Base-by-base conservation (phyloP, 2,113 vertebrate species). In the Oncorhynchus keta region DNA sequence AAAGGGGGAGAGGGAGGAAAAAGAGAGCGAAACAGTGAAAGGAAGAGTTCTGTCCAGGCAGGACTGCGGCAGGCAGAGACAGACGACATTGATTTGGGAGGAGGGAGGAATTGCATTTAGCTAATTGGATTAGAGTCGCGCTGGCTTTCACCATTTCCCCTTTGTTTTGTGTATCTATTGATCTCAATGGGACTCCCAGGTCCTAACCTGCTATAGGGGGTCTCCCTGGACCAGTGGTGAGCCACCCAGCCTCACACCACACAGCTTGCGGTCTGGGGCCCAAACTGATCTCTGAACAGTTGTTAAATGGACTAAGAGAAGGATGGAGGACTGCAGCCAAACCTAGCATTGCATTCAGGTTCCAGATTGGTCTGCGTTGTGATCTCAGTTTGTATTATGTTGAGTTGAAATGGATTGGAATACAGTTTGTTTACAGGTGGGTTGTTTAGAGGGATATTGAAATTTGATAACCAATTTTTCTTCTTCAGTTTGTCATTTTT, bases 81-180 rank as follows among this genome's bases (percentile, higher is more conserved):
- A 89, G 88, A 90, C 81, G 80, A 79, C 89, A 92, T 92, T 92
- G 92, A 92, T 93, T 93, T 92, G 81, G 51, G 51, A 55, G 39
- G 39, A 80, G 80, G 83, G 87, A 90, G 84, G 86, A 87, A 92
- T 91, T 89, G 76, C 89, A 89, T 93, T 93, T 91, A 87, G 89
- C 87, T 92, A 92, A 93, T 92, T 81, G 78, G 87, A 92, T 93
- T 93, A 93, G 78, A 86, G 80, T 77, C 74, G 51, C 8, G 26
- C 85, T 84, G 81, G 80, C 85, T 80, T 87, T 84, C 85, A 79
- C 76, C 68, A 76, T 90, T 89, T 88, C 91, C 84, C 87, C 85
- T 88, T 91, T 92, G 90, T 92, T 91, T 89, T 90, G 88, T 72
- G 84, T 88, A 89, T 92, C 89, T 90, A 89, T 90, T 74, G 86